Evolutionary conservation across 2,888 invertebrate species (phyloP).

Genomic region (Embidobia sp.): DNA sequence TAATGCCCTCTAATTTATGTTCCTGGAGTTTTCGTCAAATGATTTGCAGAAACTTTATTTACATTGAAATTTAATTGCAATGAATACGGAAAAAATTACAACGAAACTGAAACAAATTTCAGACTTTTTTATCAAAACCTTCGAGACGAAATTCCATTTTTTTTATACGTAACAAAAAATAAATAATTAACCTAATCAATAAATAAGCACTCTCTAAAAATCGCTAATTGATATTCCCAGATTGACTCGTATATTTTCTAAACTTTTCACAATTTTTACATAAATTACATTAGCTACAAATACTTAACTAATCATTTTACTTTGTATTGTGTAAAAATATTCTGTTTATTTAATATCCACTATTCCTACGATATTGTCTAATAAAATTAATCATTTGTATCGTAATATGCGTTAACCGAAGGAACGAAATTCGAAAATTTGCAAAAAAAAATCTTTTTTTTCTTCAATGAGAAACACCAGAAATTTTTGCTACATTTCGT

Average conservation of each 20-base stretch:
- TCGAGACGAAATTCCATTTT: too few relatives aligned
- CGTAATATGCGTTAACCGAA: neutral
- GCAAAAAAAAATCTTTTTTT: neutral
- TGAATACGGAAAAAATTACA: too few relatives aligned
- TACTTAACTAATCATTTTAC: slow-evolving; percentile 47
- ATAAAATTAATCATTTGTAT: slow-evolving; percentile 29
- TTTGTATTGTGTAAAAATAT: slow-evolving; percentile 55
- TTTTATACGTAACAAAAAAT: slow-evolving; percentile 37
- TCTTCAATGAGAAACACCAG: too few relatives aligned
- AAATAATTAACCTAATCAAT: slow-evolving; percentile 16
- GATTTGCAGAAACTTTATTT: slow-evolving; percentile 1
- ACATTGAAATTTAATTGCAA: neutral
- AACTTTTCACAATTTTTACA: slow-evolving; percentile 53
- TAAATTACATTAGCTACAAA: slow-evolving; percentile 53
- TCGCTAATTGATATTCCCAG: slow-evolving; percentile 24
- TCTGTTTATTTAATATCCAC: slow-evolving; percentile 37
- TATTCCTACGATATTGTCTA: slow-evolving; percentile 33
- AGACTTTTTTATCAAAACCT: too few relatives aligned
- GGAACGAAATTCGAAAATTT: neutral
- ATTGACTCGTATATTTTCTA: slow-evolving; percentile 29
- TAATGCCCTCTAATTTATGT: slow-evolving; percentile 25
- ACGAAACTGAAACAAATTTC: too few relatives aligned
- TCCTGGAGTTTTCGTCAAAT: neutral
- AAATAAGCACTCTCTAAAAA: slow-evolving; percentile 26
- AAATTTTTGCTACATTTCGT: too few relatives aligned